Conservation (phyloP, 2,888 invertebrate species). For the Torymus auratus region DNA sequence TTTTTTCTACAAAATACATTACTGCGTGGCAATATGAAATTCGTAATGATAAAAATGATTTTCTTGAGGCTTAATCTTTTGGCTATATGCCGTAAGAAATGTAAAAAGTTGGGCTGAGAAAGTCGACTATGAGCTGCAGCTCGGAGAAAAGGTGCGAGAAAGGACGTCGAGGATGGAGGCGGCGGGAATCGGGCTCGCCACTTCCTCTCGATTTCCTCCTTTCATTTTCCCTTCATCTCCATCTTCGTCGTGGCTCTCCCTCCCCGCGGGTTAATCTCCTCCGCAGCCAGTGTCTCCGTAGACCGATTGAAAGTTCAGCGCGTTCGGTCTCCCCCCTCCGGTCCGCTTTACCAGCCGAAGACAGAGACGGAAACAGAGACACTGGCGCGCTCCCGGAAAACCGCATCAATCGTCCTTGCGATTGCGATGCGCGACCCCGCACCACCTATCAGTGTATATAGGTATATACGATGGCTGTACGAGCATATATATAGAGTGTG, state of each 20-base stretch:
- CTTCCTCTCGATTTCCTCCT: conserved; percentile 50
- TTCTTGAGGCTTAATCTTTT: too few relatives aligned
- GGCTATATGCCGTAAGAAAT: neutral
- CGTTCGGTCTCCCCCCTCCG: neutral
- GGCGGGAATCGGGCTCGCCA: neutral
- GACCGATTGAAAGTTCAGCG: conserved; percentile 52
- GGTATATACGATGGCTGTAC: too few relatives aligned
- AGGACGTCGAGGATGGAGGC: neutral
- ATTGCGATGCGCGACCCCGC: conserved; percentile 1
- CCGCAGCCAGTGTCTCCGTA: conserved; percentile 31
- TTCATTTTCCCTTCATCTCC: conserved; percentile 44
- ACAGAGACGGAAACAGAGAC: neutral
- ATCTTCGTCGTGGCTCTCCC: conserved; percentile 22
- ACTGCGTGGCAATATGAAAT: too few relatives aligned
- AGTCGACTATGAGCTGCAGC: neutral
- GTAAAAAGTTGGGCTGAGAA: neutral
- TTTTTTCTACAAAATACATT: too few relatives aligned
- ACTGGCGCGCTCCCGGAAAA: neutral
- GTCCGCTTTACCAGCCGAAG: conserved; percentile 21
- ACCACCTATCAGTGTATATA: too few relatives aligned
- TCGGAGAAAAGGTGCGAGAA: neutral
- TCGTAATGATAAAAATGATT: too few relatives aligned
- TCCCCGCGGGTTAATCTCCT: conserved; percentile 42
- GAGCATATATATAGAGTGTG: neutral
- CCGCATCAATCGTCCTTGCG: conserved; percentile 39